Percentiles rank a stretch among this genome's conserved stretches.
These are phyloP conservation scores for Telenomus remus DNA, from an alignment of 1,140 invertebrate genomes.

Conservation along the genomic window DNA sequence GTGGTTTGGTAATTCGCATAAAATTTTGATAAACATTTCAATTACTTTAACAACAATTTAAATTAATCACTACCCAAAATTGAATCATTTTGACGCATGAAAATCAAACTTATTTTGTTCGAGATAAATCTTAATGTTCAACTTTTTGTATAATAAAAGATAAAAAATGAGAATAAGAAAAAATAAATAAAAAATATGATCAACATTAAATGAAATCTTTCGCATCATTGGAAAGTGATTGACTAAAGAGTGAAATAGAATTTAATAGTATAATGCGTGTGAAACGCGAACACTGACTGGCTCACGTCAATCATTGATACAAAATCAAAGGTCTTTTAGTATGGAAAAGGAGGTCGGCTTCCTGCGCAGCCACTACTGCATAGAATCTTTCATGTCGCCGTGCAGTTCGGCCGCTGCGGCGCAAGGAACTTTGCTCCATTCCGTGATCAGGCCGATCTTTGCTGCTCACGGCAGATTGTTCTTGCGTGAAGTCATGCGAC, in stretches of 20 bases:
- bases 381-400: slow-evolving; percentile 15
- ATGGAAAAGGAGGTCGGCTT: slow-evolving; percentile 42
- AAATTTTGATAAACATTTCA: not conserved
- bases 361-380: slow-evolving; percentile 25
- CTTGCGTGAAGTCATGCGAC: slow-evolving; percentile 45
- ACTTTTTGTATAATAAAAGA: too few relatives aligned
- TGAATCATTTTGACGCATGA: too few relatives aligned
- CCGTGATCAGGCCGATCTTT: slow-evolving; percentile 33
- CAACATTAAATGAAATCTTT: not conserved
- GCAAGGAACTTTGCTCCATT: slow-evolving; percentile 64
- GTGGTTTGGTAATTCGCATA: slow-evolving; percentile 63
- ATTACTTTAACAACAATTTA: too few relatives aligned
- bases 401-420: not conserved
- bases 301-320: slow-evolving; percentile 42
- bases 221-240: not conserved
- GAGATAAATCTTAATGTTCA: too few relatives aligned
- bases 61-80: too few relatives aligned
- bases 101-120: too few relatives aligned
- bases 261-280: slow-evolving; percentile 28
- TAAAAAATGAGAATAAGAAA: too few relatives aligned
- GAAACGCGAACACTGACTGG: slow-evolving; percentile 18
- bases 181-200: too few relatives aligned
- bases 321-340: slow-evolving; percentile 45
- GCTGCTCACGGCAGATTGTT: slow-evolving; percentile 35
- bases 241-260: not conserved